Evolutionary conservation across 2,888 invertebrate genomes (phyloP).

Genomic region (Tipula vernalis): DNA sequence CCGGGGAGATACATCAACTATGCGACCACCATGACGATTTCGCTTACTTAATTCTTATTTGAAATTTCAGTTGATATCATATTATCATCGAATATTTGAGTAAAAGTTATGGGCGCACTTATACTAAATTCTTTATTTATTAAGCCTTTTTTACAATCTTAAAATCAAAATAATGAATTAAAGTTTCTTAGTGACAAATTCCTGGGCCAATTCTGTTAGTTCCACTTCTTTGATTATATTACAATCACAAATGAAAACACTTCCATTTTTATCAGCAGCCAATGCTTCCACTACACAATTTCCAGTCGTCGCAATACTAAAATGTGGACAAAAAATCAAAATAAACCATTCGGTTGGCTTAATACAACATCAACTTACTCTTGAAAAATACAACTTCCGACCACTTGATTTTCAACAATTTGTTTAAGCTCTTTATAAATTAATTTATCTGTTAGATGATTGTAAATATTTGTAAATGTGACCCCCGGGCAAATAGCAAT

Average conservation of each 20-base stretch:
- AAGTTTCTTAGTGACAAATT: not conserved
- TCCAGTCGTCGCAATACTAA: conserved; percentile 30
- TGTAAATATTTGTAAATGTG: conserved; percentile 25
- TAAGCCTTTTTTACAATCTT: too few species aligned
- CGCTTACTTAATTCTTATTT: too few species aligned
- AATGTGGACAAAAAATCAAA: not conserved
- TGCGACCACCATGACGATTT: too few species aligned
- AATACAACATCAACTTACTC: not conserved
- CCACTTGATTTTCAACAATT: not conserved
- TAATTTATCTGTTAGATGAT: not conserved
- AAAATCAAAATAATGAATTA: not conserved
- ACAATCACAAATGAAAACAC: conserved; percentile 31
- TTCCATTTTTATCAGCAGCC: conserved; percentile 31
- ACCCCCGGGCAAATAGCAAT: conserved; percentile 33
- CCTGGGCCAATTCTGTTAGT: not conserved
- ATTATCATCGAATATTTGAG: too few species aligned
- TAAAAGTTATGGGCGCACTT: too few species aligned
- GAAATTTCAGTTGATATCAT: too few species aligned
- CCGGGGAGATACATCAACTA: too few species aligned
- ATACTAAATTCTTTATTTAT: too few species aligned
- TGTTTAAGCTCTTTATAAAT: not conserved
- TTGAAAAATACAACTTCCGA: not conserved
- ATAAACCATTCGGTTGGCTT: not conserved
- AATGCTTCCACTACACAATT: conserved; percentile 30
- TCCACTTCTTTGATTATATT: conserved; percentile 1